Evolutionary conservation across 64 coral and sea anemone genomes (phyloP).

Genomic region (Hydrozoanthus tunicans): DNA sequence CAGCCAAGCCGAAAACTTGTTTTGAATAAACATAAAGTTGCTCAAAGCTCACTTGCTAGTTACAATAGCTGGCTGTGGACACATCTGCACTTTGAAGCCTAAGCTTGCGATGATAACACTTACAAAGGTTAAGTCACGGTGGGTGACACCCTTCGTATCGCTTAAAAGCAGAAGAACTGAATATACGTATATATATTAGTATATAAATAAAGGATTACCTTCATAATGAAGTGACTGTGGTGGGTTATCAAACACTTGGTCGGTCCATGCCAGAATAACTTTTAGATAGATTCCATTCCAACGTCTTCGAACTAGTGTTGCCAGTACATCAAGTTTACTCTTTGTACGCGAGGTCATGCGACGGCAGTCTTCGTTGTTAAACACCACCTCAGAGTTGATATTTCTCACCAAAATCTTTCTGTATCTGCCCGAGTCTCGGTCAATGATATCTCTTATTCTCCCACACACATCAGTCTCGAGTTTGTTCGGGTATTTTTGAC

Average conservation of each 20-base stretch:
- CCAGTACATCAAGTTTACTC: conserved; percentile 89
- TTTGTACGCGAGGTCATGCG: conserved; percentile 92
- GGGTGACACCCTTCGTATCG: background rate
- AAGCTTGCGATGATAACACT: too few relatives aligned
- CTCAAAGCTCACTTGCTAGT: background rate
- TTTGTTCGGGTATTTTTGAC: conserved; percentile 57
- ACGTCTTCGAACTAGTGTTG: conserved; percentile 32
- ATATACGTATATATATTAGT: background rate
- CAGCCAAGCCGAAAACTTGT: background rate
- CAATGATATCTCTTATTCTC: conserved; percentile 83
- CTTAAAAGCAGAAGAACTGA: background rate
- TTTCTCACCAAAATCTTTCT: conserved; percentile 92
- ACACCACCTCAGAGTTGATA: conserved; percentile 70
- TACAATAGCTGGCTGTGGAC: background rate
- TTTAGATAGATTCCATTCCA: conserved; percentile 66
- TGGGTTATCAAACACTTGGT: conserved; percentile 20
- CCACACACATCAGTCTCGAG: conserved; percentile 76
- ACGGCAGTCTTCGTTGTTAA: conserved; percentile 78
- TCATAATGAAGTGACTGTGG: conserved; percentile 87
- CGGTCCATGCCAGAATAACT: conserved; percentile 91
- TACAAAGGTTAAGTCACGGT: too few relatives aligned
- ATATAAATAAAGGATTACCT: conserved; percentile 48
- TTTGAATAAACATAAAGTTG: background rate
- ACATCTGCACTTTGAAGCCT: background rate
- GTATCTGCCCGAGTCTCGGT: conserved; percentile 83